A percentile compares a stretch with the other conserved stretches of the same genome.
Evolutionary conservation across 2,797 vertebrate species (phyloP).

Genomic region (Pelobates cultripes): DNA sequence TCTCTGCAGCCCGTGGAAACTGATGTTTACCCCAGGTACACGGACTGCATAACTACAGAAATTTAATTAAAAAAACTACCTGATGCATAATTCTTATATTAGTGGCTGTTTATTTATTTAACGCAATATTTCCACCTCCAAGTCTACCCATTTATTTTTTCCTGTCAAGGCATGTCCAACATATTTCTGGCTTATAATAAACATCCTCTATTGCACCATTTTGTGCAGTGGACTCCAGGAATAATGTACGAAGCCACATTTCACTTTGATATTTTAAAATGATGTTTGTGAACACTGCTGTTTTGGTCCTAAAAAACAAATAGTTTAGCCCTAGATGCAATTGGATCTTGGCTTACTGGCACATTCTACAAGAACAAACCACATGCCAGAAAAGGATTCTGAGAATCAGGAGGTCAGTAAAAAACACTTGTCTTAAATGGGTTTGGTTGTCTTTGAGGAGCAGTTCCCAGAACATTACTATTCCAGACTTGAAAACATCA

Average conservation of each 20-base stretch:
- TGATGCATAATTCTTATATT: no score
- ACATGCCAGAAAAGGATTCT: slow-evolving; percentile 30
- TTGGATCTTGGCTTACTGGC: slow-evolving; percentile 2
- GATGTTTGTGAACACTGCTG: neutral
- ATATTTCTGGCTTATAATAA: no score
- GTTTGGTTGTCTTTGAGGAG: slow-evolving; percentile 17
- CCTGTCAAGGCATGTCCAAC: no score
- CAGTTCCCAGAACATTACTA: slow-evolving; percentile 53
- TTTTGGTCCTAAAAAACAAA: neutral
- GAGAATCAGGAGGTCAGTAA: slow-evolving; percentile 29
- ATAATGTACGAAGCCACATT: neutral
- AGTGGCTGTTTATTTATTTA: no score
- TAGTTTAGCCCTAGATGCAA: neutral
- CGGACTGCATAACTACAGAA: no score
- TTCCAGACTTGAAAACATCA: slow-evolving; percentile 48
- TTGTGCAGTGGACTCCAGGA: no score
- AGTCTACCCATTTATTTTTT: no score
- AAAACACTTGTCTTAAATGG: slow-evolving; percentile 13
- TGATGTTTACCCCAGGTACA: no score
- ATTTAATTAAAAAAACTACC: no score
- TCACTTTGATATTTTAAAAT: neutral
- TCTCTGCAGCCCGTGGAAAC: no score
- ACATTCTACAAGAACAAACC: slow-evolving; percentile 9
- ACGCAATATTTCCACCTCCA: no score
- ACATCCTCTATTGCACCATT: no score